A percentile compares a stretch with the other conserved stretches of the same genome.
Conservation (phyloP, 2,797 vertebrate species). For the Centroberyx gerrardi region DNA sequence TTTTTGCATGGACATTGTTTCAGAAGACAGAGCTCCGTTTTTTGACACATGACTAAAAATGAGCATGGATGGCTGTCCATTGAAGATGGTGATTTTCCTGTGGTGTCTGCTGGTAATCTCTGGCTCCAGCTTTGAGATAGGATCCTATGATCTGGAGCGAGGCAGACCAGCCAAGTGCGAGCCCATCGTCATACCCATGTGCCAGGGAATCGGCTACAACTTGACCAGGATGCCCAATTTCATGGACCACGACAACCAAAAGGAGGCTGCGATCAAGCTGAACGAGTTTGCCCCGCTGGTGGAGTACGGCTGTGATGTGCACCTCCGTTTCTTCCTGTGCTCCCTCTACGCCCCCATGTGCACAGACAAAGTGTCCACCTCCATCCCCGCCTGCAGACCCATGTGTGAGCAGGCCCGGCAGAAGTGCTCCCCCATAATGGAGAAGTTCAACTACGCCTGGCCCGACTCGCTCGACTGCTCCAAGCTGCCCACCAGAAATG, state of each 20-base stretch:
- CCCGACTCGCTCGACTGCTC: slow-evolving; percentile 95
- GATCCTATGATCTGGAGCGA: slow-evolving; percentile 91
- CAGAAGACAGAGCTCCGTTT: slow-evolving; percentile 20
- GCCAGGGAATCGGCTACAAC: slow-evolving; percentile 98
- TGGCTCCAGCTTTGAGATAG: slow-evolving; percentile 89
- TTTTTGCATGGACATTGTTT: slow-evolving; percentile 32
- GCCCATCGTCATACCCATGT: slow-evolving; percentile 96
- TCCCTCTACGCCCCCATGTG: slow-evolving; percentile 99
- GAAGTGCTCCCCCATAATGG: slow-evolving; percentile 96
- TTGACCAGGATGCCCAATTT: slow-evolving; percentile 98
- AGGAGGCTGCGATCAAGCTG: slow-evolving; percentile 95
- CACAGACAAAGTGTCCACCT: slow-evolving; percentile 96
- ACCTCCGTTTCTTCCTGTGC: slow-evolving; percentile 98
- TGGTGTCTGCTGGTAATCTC: slow-evolving; percentile 88
- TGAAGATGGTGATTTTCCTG: slow-evolving; percentile 83
- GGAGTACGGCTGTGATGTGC: slow-evolving; percentile 95
- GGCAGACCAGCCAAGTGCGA: slow-evolving; percentile 93
- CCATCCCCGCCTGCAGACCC: slow-evolving; percentile 97
- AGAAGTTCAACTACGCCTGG: slow-evolving; percentile 97
- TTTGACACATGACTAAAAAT: slow-evolving; percentile 52
- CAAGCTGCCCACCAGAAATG: slow-evolving; percentile 94
- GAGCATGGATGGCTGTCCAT: slow-evolving; percentile 85
- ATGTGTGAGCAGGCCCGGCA: slow-evolving; percentile 98
- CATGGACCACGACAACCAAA: slow-evolving; percentile 95
- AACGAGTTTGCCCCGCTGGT: slow-evolving; percentile 96